Evolutionary conservation across 2,797 vertebrate genomes (phyloP), one percentile per base, ranked within the genome.

Genomic region (Forpus xanthops): DNA sequence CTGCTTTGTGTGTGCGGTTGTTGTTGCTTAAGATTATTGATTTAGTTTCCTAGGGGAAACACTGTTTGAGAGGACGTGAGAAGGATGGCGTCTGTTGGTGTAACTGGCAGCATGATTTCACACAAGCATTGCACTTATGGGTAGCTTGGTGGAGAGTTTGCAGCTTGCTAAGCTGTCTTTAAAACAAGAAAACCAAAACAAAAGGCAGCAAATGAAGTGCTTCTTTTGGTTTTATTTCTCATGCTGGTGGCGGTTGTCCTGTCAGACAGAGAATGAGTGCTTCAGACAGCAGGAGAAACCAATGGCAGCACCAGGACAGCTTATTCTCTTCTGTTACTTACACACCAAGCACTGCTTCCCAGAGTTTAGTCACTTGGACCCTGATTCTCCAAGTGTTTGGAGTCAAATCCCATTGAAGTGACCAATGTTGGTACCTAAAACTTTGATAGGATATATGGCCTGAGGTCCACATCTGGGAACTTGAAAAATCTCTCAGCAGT

Each of bases 41-140:
- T 86, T 94, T 89, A 27, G 42, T 94, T 95, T 96, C 89, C 91
- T 91, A 33, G 73, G 82, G 92, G 92, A 94, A 86, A 39, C 74
- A 58, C 76, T 92, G 60, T 79, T 41, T 5, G 85, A 87, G 87
- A 78, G 89, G 65, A 72, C 81, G 79, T 0, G 7, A 55, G 31
- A 55, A 89, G 82, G 70, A 42, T 81, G 92, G 77, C 8, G 50
- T 77, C 39, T 82, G 25, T 47, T 70, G 37, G 31, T 88, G 66
- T 71, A 77, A 55, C 33, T 21, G 85, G 73, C 64, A 52, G 78
- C 2, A 8, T 49, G 44, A 71, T 90, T 88, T 71, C 67, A 67
- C 7, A 14, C 77, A 9, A 35, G 52, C 67, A 2, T 74, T 80
- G 71, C 31, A 25, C 56, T 90, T 33, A 5, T 0, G 33, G 37